Percentiles rank a stretch among this genome's conserved stretches.
Evolutionary conservation across 2,797 vertebrate species (phyloP).

Genomic region (Bradypodion ventrale): DNA sequence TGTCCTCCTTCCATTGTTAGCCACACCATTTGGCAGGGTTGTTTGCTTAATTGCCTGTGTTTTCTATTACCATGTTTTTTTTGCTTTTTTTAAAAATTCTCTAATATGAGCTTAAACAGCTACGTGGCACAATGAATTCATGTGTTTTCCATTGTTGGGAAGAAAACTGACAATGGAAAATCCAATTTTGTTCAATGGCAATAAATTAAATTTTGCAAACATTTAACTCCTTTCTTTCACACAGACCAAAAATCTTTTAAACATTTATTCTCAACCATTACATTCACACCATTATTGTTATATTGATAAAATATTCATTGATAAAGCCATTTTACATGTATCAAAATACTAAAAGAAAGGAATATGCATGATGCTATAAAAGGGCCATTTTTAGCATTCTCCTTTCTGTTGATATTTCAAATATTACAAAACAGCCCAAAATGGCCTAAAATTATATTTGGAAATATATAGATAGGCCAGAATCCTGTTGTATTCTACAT

Average conservation of each 20-base stretch:
- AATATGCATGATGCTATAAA: not conserved
- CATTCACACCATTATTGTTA: not conserved
- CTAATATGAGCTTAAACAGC: not conserved
- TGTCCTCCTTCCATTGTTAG: conserved; percentile 5
- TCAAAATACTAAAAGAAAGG: not conserved
- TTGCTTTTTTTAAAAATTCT: no score
- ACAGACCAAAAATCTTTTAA: not conserved
- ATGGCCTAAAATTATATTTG: not conserved
- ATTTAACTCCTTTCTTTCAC: not conserved
- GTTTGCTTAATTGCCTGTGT: conserved; percentile 26
- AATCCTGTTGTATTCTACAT: not conserved
- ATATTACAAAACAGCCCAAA: not conserved
- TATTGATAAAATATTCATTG: not conserved
- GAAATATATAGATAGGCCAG: not conserved
- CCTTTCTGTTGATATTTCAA: not conserved
- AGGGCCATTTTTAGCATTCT: not conserved
- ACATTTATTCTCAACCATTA: not conserved
- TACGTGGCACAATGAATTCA: conserved; percentile 29
- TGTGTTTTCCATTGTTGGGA: conserved; percentile 34
- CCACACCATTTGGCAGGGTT: conserved; percentile 18
- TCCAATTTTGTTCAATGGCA: conserved; percentile 11
- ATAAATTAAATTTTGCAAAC: conserved; percentile 14
- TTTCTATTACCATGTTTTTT: conserved; percentile 41
- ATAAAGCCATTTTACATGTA: not conserved
- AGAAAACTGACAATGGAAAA: conserved; percentile 11